Base-by-base conservation (phyloP, 2,888 invertebrate genomes). In the Drosophila atripex region DNA sequence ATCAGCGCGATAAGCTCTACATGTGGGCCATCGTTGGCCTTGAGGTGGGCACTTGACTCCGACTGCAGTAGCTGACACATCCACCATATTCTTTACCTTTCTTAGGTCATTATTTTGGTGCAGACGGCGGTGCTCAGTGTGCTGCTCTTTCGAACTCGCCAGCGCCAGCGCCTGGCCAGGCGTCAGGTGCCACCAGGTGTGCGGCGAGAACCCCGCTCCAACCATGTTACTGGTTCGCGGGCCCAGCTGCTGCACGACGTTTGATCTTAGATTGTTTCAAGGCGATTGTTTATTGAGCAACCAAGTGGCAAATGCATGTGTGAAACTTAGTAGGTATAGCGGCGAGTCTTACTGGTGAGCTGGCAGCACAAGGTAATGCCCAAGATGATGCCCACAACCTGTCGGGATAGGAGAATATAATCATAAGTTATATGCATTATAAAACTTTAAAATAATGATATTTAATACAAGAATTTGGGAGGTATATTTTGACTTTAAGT, bases 1-100 rank as follows among this genome's bases (percentile, higher is more conserved):
- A 80, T 50, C 77, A 78, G 25, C 87, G 89, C 51, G 89, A 89
- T 75, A 76, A 80, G 65, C 58, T 89, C 28, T 88, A 79, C 47
- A 88, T 86, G 74, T 88, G 88, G 86, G 73, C 76, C 72, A 82
- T 88, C 60, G 72, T 87, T 63, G 86, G 88, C 77, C 86, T 84
- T 68, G 84, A 84, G 84, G 84, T 84, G 66, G 52, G 73, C 49
- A 66, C 23, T 56, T 64, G 63, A 55, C 57, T 49, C 61, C 38
- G 56, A 46, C n/a, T 51, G 46, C 65, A 55, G 57, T 65, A 63
- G 21, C 41, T 35, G 41, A 3, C 38, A 39, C 32, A 23, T 11
- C 23, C 8, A 8, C 9, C 18, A 3, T 3, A 2, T 14, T 35
- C 7, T 39, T 2, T 7, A 18, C 39, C 60, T 21, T 18, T 11